These are phyloP conservation scores for Xylocampa areola DNA, from an alignment of 2,888 invertebrate genomes.

Conservation along the genomic window DNA sequence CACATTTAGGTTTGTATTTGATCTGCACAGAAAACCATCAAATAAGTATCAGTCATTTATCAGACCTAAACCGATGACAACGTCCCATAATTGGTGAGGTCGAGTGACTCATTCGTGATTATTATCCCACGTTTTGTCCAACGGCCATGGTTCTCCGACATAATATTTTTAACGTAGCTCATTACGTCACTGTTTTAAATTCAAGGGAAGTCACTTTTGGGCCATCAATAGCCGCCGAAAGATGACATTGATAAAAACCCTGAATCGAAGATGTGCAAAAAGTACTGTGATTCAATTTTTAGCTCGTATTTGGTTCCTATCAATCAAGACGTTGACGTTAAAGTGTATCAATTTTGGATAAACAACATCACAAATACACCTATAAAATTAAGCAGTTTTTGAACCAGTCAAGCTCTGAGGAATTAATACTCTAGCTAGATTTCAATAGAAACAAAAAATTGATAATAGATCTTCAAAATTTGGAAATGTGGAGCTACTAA, in stretches of 20 bases:
- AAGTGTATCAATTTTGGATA: no score
- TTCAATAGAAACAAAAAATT: no score
- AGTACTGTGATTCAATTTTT: not conserved
- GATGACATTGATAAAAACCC: not conserved
- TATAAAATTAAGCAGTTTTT: no score
- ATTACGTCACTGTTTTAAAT: slow-evolving; percentile 55
- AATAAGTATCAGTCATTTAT: no score
- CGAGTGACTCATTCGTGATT: slow-evolving; percentile 55
- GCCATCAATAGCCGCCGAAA: slow-evolving; percentile 2
- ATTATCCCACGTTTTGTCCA: slow-evolving; percentile 46
- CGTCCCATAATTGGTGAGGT: slow-evolving; percentile 59
- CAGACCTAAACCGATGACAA: slow-evolving; percentile 23
- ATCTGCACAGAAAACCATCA: no score
- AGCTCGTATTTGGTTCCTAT: not conserved
- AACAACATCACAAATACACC: no score
- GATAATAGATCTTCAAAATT: no score
- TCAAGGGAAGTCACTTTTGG: slow-evolving; percentile 43
- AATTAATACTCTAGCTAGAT: no score
- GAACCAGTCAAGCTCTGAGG: no score
- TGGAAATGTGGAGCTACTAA: no score
- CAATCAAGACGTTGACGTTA: not conserved
- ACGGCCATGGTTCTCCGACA: slow-evolving; percentile 36
- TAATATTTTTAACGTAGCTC: slow-evolving; percentile 32
- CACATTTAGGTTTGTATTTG: no score
- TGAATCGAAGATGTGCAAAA: slow-evolving; percentile 10